Percentiles rank a stretch among this genome's conserved stretches.
Evolutionary conservation across 2,797 vertebrate genomes (phyloP).

Genomic region (Tapirus indicus): DNA sequence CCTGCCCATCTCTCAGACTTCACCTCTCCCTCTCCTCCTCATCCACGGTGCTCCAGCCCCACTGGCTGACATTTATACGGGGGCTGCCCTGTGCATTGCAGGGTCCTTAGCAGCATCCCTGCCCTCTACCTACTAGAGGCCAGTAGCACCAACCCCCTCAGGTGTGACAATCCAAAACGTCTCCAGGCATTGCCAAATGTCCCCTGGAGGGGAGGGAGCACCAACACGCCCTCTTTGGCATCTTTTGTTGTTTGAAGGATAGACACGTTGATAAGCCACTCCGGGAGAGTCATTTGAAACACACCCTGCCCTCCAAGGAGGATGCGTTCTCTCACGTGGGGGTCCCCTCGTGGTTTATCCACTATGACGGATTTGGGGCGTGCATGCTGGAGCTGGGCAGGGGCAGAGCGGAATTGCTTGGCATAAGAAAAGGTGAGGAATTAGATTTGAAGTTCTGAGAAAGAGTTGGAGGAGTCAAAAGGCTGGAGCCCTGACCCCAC

Average conservation of each 20-base stretch:
- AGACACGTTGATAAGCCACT: background rate
- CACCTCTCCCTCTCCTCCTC: background rate
- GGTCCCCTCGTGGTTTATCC: background rate
- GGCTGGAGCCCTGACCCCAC: accelerated
- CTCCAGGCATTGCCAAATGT: background rate
- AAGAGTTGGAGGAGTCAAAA: background rate
- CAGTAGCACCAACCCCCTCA: background rate
- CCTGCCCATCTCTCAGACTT: background rate
- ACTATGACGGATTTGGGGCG: too few relatives aligned
- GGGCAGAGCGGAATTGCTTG: background rate
- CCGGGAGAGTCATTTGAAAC: background rate
- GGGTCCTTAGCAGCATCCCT: background rate
- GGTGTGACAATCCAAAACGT: background rate
- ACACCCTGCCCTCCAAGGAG: background rate
- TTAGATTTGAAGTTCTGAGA: background rate
- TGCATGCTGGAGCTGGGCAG: background rate
- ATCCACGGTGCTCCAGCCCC: background rate
- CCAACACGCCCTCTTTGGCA: accelerated
- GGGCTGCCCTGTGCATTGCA: background rate
- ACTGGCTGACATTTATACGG: background rate
- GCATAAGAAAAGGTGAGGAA: background rate
- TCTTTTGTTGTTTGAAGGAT: background rate
- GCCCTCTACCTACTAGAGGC: background rate
- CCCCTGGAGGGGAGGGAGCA: background rate
- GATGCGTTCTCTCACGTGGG: background rate